Base-by-base conservation (phyloP, 2,888 invertebrate species). In the Diarsia dahlii region DNA sequence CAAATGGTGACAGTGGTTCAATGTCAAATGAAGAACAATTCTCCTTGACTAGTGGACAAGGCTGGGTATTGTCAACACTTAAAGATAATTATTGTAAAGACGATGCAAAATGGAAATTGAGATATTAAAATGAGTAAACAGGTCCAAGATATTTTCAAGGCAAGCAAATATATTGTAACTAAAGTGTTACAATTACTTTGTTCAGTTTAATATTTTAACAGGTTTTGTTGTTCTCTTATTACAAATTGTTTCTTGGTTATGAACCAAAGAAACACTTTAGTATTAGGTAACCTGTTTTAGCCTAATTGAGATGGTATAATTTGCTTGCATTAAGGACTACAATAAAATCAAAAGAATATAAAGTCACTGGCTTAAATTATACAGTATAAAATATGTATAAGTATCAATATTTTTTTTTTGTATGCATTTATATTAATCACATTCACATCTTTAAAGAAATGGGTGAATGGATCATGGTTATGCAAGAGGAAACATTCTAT, bases 1-100 rank as follows among this genome's bases (percentile, higher is more conserved):
- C 86, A 84, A 81, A 80, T 60, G 74, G 73, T 78, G 71, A 85
- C 83, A 89, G 80, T 78, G 84, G 90, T 90, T 91, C 91, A 93
- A 91, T 90, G 93, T 91, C 89, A 90, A 84, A 84, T 83, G 69
- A 82, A 87, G 72, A 79, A 46, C 68, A 74, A 82, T 83, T 88
- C 80, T 86, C 89, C 89, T 89, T 90, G 90, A 91, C 86, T 84
- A 74, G 62, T 76, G 76, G 76, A 87, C 89, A 90, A 91, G 90
- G 89, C 86, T 87, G 65, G 46, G 75, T 65, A 82, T 81, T 79
- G 71, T 77, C 76, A 82, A 84, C 80, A 87, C 67, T 60, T 68
- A 65, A 76, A 80, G 72, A 82, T 76, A 78, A 76, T 73, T 54
- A 76, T 70, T 75, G 65, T 71, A 80, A 82, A 87, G 76, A 73